Evolutionary conservation across 2,797 vertebrate genomes (phyloP).

Genomic region (Hyperoplus immaculatus): DNA sequence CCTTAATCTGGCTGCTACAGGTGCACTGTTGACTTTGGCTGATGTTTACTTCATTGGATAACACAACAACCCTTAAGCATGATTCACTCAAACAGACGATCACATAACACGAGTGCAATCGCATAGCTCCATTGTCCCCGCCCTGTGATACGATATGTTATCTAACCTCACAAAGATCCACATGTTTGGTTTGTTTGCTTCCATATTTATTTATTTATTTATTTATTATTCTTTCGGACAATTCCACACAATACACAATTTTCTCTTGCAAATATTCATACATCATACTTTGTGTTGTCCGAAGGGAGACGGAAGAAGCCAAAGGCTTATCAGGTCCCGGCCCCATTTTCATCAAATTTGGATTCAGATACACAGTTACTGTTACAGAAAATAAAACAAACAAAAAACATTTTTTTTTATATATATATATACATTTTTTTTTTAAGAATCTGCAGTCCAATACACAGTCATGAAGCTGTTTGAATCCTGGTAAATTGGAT

Average conservation of each 20-base stretch:
- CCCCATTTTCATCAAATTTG: no score
- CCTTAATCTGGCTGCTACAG: not conserved
- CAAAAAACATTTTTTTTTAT: no score
- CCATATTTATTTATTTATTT: not conserved
- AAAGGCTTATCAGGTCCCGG: no score
- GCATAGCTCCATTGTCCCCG: slow-evolving; percentile 4
- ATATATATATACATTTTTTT: no score
- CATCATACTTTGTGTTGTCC: no score
- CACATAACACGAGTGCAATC: slow-evolving; percentile 9
- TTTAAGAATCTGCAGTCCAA: no score
- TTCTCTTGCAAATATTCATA: no score
- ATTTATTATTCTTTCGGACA: no score
- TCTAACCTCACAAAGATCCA: slow-evolving; percentile 6
- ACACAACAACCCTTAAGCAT: not conserved
- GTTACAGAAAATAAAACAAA: no score
- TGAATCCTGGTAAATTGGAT: not conserved
- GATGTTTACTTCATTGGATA: not conserved
- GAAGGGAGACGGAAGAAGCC: no score
- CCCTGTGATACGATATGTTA: slow-evolving; percentile 22
- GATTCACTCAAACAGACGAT: slow-evolving; percentile 7
- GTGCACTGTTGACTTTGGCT: slow-evolving; percentile 13
- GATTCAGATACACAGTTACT: no score
- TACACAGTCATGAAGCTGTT: not conserved
- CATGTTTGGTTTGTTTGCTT: slow-evolving; percentile 5
- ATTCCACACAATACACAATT: no score